A percentile compares a stretch with the other conserved stretches of the same genome.
Evolutionary conservation across 2,888 invertebrate genomes (phyloP).

Genomic region (Eupithecia dodoneata): DNA sequence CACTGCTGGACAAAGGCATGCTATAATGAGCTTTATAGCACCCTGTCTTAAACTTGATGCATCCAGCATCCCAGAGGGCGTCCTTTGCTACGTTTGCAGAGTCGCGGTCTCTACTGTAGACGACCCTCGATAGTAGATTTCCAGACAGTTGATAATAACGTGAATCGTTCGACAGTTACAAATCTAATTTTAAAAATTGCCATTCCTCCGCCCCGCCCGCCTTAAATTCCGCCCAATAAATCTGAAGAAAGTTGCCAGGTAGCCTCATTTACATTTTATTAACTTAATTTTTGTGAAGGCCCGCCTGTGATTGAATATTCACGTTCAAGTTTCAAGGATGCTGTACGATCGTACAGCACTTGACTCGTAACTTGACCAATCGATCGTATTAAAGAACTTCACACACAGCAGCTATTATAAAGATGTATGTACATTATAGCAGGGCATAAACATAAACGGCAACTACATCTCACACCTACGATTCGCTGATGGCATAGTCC

Average conservation of each 20-base stretch:
- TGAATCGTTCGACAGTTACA: conserved; percentile 7
- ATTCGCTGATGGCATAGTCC: no score
- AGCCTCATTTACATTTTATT: conserved; percentile 73
- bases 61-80: no score
- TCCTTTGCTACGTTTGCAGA: no score
- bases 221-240: conserved; percentile 42
- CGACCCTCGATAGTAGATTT: not conserved
- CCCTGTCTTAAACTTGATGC: no score
- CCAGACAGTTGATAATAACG: not conserved
- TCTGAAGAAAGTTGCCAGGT: conserved; percentile 42
- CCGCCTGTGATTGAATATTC: conserved; percentile 60
- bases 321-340: conserved; percentile 45
- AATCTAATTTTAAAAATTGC: conserved; percentile 26
- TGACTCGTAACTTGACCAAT: not conserved
- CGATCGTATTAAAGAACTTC: not conserved
- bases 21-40: no score
- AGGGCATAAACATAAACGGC: no score
- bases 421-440: no score
- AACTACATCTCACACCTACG: no score
- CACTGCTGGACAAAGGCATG: no score
- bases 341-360: not conserved
- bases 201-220: conserved; percentile 32
- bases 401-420: no score
- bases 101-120: no score
- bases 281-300: conserved; percentile 55